Percentiles rank a stretch among this genome's conserved stretches.
Conservation (phyloP, 92 coral and sea anemone species). For the Epizoanthus illoricatus region DNA sequence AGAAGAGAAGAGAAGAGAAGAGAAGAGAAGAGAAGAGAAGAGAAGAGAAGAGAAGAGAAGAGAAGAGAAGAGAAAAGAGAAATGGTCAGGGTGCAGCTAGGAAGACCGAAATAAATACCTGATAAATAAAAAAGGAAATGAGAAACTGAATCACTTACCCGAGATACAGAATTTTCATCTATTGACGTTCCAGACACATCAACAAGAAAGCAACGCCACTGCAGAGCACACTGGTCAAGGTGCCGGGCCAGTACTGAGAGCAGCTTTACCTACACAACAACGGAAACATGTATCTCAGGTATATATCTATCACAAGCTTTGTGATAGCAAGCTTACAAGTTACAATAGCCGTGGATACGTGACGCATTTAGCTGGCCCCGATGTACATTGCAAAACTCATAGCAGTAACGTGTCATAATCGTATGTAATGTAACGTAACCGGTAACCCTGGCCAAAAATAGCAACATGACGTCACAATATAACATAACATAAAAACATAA, state of each 20-base stretch:
- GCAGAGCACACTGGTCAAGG: conserved; percentile 73
- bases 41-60: neutral
- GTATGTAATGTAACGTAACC: too few species aligned
- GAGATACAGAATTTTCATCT: conserved; percentile 54
- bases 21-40: too few species aligned
- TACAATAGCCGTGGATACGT: neutral
- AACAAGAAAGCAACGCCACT: conserved; percentile 77
- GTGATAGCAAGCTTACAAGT: neutral
- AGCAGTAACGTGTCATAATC: too few species aligned
- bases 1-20: too few species aligned
- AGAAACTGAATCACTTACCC: conserved; percentile 28
- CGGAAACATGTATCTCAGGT: neutral
- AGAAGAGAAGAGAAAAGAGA: too few species aligned
- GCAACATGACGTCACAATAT: too few species aligned
- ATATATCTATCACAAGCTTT: neutral
- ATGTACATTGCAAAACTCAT: too few species aligned
- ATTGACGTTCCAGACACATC: conserved; percentile 73
- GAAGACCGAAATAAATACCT: neutral
- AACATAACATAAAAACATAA: too few species aligned
- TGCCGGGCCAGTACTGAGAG: conserved; percentile 63
- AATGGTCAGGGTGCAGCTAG: neutral
- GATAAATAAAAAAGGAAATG: neutral
- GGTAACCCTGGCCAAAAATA: too few species aligned
- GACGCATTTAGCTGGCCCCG: too few species aligned
- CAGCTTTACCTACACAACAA: conserved; percentile 56